A percentile compares a stretch with the other conserved stretches of the same genome.
These are phyloP conservation scores for Trogon surrucura DNA, from an alignment of 2,113 vertebrate genomes.

Conservation along the genomic window DNA sequence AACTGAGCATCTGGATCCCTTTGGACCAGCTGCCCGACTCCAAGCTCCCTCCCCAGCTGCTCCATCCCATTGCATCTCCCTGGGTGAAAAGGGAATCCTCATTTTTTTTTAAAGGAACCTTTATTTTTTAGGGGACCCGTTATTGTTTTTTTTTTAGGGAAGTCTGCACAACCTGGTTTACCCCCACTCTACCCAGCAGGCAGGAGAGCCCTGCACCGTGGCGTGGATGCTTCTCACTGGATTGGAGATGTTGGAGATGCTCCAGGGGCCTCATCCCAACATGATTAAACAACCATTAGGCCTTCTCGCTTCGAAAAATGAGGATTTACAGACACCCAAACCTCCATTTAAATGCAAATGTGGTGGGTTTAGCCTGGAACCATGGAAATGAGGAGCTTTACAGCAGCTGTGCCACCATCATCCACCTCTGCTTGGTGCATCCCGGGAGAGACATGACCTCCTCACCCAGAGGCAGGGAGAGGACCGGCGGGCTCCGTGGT, in stretches of 20 bases:
- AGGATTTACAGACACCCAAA: conserved; percentile 75
- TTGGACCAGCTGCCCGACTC: fast-evolving
- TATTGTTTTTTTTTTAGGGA: not conserved
- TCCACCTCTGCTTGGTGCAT: not conserved
- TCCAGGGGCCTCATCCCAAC: conserved; percentile 57
- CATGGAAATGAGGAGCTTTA: conserved; percentile 40
- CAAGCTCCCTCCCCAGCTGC: not conserved
- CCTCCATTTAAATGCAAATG: conserved; percentile 82
- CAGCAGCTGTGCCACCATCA: not conserved
- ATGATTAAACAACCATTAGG: conserved; percentile 74
- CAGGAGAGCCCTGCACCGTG: not conserved
- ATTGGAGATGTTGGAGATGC: not conserved
- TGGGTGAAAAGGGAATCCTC: fast-evolving
- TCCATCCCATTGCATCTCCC: not conserved
- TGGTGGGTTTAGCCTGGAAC: conserved; percentile 16
- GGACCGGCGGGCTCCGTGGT: fast-evolving
- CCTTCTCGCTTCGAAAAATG: conserved; percentile 43
- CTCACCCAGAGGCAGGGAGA: not conserved
- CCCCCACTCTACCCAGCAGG: fast-evolving
- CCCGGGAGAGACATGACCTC: not conserved
- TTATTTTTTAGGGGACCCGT: not conserved
- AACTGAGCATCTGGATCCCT: not conserved
- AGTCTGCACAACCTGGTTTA: not conserved
- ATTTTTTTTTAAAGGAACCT: not conserved
- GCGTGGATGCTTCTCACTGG: fast-evolving